Evolutionary conservation across 2,888 invertebrate species (phyloP), one percentile per base, ranked within the genome.

Genomic region (Lacanobia oleracea): DNA sequence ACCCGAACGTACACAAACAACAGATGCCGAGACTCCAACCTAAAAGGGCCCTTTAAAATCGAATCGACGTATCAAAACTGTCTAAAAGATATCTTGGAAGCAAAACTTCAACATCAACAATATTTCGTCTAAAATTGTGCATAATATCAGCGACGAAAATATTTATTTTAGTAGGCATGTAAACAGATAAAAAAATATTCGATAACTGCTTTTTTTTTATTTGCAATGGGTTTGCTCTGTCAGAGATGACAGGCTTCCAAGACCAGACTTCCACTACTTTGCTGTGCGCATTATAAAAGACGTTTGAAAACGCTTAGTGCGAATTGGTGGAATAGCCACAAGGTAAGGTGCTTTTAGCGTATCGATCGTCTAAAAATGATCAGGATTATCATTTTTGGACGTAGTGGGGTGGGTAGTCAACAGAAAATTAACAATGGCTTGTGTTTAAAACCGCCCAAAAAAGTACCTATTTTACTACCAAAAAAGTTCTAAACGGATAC

Each of bases 21-120:
- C 40, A 66, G 67, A 48, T 54, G 3, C 6, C 53, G n/a, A 48
- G 7, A 21, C 23, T 23, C 3, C 43, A 12, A 66, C 12, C 5
- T 51, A 12, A 75, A 67, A 45, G 5, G 43, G n/a, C n/a, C n/a
- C n/a, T n/a, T n/a, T n/a, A n/a, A n/a, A n/a, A n/a, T n/a, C n/a
- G n/a, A n/a, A n/a, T n/a, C n/a, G 27, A 51, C n/a, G 14, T n/a
- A n/a, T 61, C 23, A 74, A 78, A 75, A 21, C 16, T 21, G n/a
- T 75, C 51, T 37, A 69, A 14, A n/a, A n/a, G n/a, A 70, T 33
- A 50, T 27, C 14, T 45, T 45, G 7, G 16, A 72, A 75, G 48
- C 12, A 59, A 23, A n/a, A 56, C 23, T 14, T 60, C n/a, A 54
- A 1, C 1, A 27, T 27, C 27, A 27, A 27, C 27, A 43, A 48